Conservation (phyloP, 2,888 invertebrate genomes). For the Chymomyza caudatula region DNA sequence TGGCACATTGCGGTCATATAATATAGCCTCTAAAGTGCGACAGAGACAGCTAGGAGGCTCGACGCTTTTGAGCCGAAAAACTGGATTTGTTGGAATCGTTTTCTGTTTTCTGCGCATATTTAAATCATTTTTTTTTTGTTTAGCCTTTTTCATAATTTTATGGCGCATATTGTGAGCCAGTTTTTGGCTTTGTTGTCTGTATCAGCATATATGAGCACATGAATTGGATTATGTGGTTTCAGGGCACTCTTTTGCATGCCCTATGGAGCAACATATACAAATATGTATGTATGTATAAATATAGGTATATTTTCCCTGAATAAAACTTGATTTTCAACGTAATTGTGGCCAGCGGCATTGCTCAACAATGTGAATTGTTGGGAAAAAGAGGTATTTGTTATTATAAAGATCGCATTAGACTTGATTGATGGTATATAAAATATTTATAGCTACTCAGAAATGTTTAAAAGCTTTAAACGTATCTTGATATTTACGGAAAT, state of each 20-base stretch:
- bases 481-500: not conserved
- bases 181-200: conserved; percentile 31
- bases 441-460: not conserved
- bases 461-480: not conserved
- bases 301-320: not conserved
- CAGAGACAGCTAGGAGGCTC: not conserved
- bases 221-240: conserved; percentile 1
- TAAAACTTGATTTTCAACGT: not conserved
- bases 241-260: not conserved
- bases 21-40: conserved; percentile 30
- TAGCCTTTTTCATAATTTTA: conserved; percentile 27
- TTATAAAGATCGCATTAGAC: not conserved
- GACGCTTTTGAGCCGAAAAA: not conserved
- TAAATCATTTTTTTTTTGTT: conserved; percentile 47
- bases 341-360: not conserved
- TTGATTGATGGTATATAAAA: not conserved
- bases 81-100: conserved; percentile 49
- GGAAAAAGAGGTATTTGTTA: not conserved
- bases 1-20: conserved; percentile 57
- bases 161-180: conserved; percentile 20
- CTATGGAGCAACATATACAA: not conserved
- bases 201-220: conserved; percentile 14
- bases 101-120: conserved; percentile 3
- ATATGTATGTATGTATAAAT: not conserved
- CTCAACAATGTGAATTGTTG: not conserved